Evolutionary conservation across 2,113 vertebrate genomes (phyloP).

Genomic region (Promerops cafer): DNA sequence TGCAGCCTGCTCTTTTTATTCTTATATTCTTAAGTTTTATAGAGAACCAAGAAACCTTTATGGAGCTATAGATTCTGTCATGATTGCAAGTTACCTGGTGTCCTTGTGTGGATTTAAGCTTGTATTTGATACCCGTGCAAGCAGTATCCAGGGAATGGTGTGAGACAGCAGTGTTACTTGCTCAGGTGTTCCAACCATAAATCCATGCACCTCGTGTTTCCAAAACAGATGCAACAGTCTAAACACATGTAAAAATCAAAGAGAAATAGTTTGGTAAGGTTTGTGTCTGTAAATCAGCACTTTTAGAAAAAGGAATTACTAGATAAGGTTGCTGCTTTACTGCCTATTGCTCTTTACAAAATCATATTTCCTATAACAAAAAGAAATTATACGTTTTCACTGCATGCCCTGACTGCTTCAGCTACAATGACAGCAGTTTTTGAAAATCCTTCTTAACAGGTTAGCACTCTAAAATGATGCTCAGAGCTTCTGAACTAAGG

Average conservation of each 20-base stretch:
- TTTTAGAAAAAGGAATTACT: slow-evolving; percentile 4
- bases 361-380: slow-evolving; percentile 57
- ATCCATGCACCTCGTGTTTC: neutral
- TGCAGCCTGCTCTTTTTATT: neutral
- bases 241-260: neutral
- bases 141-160: neutral
- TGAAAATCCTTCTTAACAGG: slow-evolving; percentile 33
- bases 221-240: neutral
- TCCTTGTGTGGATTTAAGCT: neutral
- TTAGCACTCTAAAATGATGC: slow-evolving; percentile 38
- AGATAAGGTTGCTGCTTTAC: slow-evolving; percentile 36
- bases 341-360: slow-evolving; percentile 48
- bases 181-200: neutral
- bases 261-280: neutral
- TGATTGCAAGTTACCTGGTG: neutral
- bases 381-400: slow-evolving; percentile 51
- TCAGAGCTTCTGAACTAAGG: slow-evolving; percentile 30
- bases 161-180: neutral
- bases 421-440: slow-evolving; percentile 53
- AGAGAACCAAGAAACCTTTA: neutral
- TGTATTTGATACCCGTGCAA: neutral
- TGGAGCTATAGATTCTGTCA: neutral
- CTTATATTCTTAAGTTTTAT: neutral
- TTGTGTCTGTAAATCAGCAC: neutral
- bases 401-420: slow-evolving; percentile 43